phyloP scores from a whole-genome alignment of 2,797 vertebrate species.

The Gobio occitaniae region DNA sequence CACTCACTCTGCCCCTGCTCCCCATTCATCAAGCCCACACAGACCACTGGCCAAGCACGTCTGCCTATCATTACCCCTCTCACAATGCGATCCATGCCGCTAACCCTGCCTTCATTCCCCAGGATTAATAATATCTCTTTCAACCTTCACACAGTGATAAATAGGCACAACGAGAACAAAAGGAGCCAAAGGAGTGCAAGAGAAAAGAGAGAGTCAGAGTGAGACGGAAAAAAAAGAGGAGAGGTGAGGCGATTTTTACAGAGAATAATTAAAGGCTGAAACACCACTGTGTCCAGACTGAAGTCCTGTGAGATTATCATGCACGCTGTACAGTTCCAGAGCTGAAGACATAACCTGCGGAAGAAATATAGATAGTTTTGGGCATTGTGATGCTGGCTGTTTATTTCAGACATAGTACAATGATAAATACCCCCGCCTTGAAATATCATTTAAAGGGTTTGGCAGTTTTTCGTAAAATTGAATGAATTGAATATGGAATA shows the following conservation, averaged over 20 bases:
- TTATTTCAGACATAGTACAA: neutral
- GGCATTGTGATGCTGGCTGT: neutral
- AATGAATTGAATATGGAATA: conserved; percentile 25
- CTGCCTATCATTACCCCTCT: conserved; percentile 99
- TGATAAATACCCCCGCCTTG: conserved; percentile 8
- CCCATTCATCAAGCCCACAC: conserved; percentile 99
- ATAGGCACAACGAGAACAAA: conserved; percentile 99
- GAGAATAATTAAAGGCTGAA: conserved; percentile 55
- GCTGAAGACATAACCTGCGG: neutral
- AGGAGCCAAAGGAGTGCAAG: conserved; percentile 82
- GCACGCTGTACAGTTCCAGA: neutral
- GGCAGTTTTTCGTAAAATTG: conserved; percentile 15
- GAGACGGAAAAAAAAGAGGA: conserved; percentile 79
- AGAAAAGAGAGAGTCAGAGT: conserved; percentile 82
- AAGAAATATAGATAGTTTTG: conserved; percentile 1
- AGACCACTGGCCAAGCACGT: conserved; percentile 99
- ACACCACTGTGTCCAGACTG: conserved; percentile 5
- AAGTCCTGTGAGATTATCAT: conserved; percentile 17
- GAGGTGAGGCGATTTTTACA: conserved; percentile 55
- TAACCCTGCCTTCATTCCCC: conserved; percentile 99
- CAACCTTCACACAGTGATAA: conserved; percentile 99
- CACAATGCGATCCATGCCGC: conserved; percentile 99
- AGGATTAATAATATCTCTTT: conserved; percentile 99
- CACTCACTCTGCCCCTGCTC: conserved; percentile 90
- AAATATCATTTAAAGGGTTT: conserved; percentile 12